Evolutionary conservation across 2,113 vertebrate species (phyloP).

Genomic region (Bostrychus sinensis): DNA sequence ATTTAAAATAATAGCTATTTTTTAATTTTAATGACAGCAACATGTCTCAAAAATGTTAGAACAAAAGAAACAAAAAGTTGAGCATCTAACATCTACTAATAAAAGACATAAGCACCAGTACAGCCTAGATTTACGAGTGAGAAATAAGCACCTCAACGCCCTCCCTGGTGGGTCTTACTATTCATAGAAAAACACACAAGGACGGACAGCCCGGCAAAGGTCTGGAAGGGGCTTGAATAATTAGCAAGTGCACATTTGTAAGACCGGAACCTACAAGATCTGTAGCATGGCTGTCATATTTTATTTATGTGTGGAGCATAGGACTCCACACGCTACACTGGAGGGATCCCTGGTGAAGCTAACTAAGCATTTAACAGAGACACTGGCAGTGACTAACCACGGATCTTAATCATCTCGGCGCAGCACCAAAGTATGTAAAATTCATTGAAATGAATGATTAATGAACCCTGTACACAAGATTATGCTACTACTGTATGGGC

Average conservation of each 20-base stretch:
- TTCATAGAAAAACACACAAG: slow-evolving; percentile 32
- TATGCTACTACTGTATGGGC: background rate
- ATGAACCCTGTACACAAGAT: slow-evolving; percentile 23
- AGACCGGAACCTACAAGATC: slow-evolving; percentile 26
- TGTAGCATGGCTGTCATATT: slow-evolving; percentile 52
- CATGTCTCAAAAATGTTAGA: too few relatives aligned
- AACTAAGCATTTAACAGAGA: slow-evolving; percentile 45
- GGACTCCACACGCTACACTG: slow-evolving; percentile 18
- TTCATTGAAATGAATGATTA: slow-evolving; percentile 47
- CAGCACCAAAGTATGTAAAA: slow-evolving; percentile 35
- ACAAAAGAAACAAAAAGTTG: too few relatives aligned
- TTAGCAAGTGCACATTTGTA: slow-evolving; percentile 44
- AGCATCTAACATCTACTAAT: too few relatives aligned
- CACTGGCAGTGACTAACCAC: slow-evolving; percentile 15
- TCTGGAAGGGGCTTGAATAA: slow-evolving; percentile 36
- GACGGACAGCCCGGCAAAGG: slow-evolving; percentile 14
- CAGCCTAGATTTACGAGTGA: slow-evolving; percentile 34
- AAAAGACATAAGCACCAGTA: slow-evolving; percentile 18
- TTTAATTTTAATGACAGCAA: too few relatives aligned
- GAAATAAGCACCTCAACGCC: slow-evolving; percentile 2
- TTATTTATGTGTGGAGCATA: slow-evolving; percentile 28
- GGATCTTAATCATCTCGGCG: slow-evolving; percentile 24
- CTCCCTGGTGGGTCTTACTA: slow-evolving; percentile 2
- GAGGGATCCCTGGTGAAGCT: slow-evolving; percentile 32
- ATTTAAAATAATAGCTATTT: too few relatives aligned